Evolutionary conservation across 2,797 vertebrate genomes (phyloP).

Genomic region (Epinephelus malabaricus): DNA sequence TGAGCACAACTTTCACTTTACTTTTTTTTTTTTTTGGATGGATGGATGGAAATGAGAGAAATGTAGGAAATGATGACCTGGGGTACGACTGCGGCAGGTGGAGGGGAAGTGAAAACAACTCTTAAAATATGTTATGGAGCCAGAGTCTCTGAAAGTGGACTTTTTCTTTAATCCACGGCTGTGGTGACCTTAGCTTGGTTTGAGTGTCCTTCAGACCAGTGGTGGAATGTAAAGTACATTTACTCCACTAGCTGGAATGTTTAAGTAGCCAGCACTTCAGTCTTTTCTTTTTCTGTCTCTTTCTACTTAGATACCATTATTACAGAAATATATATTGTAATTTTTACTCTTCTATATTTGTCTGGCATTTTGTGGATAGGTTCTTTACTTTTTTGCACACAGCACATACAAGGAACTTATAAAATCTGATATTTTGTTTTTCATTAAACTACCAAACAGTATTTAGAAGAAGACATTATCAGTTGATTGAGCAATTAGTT

Average conservation of each 20-base stretch:
- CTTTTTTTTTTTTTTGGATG: constrained; percentile 2
- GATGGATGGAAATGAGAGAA: constrained; percentile 38
- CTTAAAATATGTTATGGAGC: not conserved
- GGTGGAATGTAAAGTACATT: not conserved
- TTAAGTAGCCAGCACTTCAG: not conserved
- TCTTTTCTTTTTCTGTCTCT: not conserved
- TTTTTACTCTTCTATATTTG: not conserved
- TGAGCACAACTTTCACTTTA: constrained; percentile 1
- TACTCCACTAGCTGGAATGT: not conserved
- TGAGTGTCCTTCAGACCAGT: not conserved
- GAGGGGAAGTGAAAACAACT: constrained; percentile 35
- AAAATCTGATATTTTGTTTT: not conserved
- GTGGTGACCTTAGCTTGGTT: not conserved
- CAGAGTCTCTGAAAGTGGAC: constrained; percentile 9
- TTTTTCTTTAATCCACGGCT: constrained; percentile 18
- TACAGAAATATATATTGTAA: too few species aligned
- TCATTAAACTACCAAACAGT: not conserved
- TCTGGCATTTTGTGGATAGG: not conserved
- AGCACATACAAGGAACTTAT: not conserved
- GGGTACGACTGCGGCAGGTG: constrained; percentile 25
- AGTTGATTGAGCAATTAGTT: not conserved
- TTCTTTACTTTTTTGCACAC: too few species aligned
- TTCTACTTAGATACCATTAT: not conserved
- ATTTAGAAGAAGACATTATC: not conserved
- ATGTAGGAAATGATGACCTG: constrained; percentile 35